phyloP scores from a whole-genome alignment of 2,113 vertebrate genomes.

The Sinocyclocheilus maitianheensis region DNA sequence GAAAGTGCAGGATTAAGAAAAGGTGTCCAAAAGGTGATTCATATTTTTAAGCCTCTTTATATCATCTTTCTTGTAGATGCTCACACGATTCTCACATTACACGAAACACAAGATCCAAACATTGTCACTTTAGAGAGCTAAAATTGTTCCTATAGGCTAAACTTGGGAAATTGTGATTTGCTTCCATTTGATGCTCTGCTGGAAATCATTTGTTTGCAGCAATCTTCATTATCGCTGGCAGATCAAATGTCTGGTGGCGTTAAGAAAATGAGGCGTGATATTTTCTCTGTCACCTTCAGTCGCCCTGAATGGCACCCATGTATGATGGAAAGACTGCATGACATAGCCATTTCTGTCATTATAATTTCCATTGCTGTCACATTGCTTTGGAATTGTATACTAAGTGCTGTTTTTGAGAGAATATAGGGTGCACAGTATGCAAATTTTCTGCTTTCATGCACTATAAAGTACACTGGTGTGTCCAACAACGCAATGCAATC shows the following conservation, averaged over 20 bases:
- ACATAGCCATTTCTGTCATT: constrained; percentile 26
- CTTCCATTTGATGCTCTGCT: constrained; percentile 50
- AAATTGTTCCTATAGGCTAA: not conserved
- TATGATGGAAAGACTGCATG: constrained; percentile 64
- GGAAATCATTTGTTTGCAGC: constrained; percentile 64
- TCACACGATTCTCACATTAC: not conserved
- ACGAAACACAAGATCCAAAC: constrained; percentile 11
- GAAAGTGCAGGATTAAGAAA: constrained; percentile 78
- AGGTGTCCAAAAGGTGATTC: constrained; percentile 77
- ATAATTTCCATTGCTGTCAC: not conserved
- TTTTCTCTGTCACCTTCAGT: constrained; percentile 40
- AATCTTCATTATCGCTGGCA: constrained; percentile 70
- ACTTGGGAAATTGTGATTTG: constrained; percentile 8
- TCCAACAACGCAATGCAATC: not conserved
- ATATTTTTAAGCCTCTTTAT: not conserved
- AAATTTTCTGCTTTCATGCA: not conserved
- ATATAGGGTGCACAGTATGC: not conserved
- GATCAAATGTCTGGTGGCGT: constrained; percentile 65
- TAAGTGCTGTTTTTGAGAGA: not conserved
- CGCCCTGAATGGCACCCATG: constrained; percentile 64
- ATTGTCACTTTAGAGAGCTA: not conserved
- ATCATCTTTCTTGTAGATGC: not conserved
- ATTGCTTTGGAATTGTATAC: not conserved
- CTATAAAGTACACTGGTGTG: not conserved
- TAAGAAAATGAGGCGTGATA: constrained; percentile 32